Base-by-base conservation (phyloP, 1,140 invertebrate genomes). In the Plutomurus gul region DNA sequence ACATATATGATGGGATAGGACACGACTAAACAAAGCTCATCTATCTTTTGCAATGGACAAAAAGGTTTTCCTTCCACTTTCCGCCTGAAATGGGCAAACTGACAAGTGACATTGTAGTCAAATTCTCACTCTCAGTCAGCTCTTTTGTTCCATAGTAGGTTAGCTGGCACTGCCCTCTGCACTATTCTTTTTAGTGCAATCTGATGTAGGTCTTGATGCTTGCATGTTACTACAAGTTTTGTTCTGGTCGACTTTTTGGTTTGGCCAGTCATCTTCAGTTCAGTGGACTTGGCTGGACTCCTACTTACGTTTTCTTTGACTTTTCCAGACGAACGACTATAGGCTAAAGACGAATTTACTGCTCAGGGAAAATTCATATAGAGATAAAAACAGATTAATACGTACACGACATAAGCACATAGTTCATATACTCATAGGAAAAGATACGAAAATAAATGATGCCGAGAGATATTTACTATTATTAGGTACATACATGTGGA, bases 81-180 rank as follows among this genome's bases (percentile, higher is more conserved):
- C 71, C 37, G 71, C 18, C 25, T 47, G 71, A 76, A 56, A 36
- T 49, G 49, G 74, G 47, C 36, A 56, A 76, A 37, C 49, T 76
- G 74, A 76, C 74, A 76, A 76, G 47, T 76, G 74, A 76, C 74
- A 76, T 76, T 76, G 74, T 76, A 76, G 74, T 76, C 74, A 76
- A 76, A 76, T 76, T 76, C 51, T 76, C 74, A 76, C 74, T 76
- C 74, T 76, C 49, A 37, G 49, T 60, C 49, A 76, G 30, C n/a
- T 37, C 36, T 60, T 76, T 76, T 60, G 74, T 76, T 76, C 25
- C 13, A 30, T 76, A 22, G 74, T 36, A 60, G 74, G 47, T 49
- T 76, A n/a, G 33, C 22, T 20, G 36, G 27, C 11, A 33, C 56
- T 65, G n/a, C n/a, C 39, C n/a, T 43, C 39, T 43, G 2, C 25